Evolutionary conservation across 2,888 invertebrate species (phyloP).

Genomic region (Drosophila leonis): DNA sequence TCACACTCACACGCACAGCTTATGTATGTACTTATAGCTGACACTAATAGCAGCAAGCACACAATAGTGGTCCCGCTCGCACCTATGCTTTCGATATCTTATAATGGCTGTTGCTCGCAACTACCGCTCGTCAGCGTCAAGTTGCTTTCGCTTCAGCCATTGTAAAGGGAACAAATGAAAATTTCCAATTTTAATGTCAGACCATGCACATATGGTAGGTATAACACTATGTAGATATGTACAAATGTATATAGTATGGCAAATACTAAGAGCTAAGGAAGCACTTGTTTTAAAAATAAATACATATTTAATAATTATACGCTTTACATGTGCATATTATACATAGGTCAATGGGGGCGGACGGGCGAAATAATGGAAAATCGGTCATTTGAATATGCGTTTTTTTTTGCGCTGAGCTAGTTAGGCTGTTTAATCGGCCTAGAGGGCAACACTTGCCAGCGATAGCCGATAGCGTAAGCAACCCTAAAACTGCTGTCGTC

Average conservation of each 20-base stretch:
- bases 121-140: slow-evolving; percentile 40
- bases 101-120: slow-evolving; percentile 35
- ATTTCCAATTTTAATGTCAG: slow-evolving; percentile 62
- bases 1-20: slow-evolving; percentile 26
- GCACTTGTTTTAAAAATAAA: slow-evolving; percentile 37
- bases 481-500: slow-evolving; percentile 48
- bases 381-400: slow-evolving; percentile 50
- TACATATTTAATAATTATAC: slow-evolving; percentile 14
- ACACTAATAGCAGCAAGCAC: slow-evolving; percentile 52
- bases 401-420: slow-evolving; percentile 21
- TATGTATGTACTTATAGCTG: slow-evolving; percentile 48
- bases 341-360: slow-evolving; percentile 8
- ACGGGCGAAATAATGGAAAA: slow-evolving; percentile 9
- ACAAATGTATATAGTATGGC: slow-evolving; percentile 16
- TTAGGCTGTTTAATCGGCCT: slow-evolving; percentile 31
- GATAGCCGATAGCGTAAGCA: slow-evolving; percentile 47
- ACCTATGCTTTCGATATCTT: slow-evolving; percentile 12
- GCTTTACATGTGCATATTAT: too few species aligned
- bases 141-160: slow-evolving; percentile 57
- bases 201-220: slow-evolving; percentile 48
- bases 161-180: slow-evolving; percentile 56
- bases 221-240: slow-evolving; percentile 33
- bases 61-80: slow-evolving; percentile 43
- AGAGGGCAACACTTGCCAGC: slow-evolving; percentile 44
- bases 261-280: slow-evolving; percentile 13